A percentile compares a stretch with the other conserved stretches of the same genome.
Conservation (phyloP, 2,113 vertebrate species). For the Hippocampus zosterae region DNA sequence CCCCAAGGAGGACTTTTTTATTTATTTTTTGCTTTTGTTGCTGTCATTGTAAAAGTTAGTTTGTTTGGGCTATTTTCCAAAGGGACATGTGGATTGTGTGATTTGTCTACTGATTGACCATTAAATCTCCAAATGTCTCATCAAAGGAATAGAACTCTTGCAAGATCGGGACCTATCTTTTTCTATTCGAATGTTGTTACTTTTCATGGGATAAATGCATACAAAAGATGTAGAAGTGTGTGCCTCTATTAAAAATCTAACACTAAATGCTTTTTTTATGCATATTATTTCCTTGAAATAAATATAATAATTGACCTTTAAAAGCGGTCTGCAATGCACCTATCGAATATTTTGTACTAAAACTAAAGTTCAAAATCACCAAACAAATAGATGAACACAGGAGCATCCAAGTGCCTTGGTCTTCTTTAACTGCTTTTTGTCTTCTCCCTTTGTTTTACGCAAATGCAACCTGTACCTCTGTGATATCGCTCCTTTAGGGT, state of each 20-base stretch:
- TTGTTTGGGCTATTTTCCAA: slow-evolving; percentile 68
- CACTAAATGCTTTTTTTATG: slow-evolving; percentile 1
- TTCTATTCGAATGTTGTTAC: slow-evolving; percentile 17
- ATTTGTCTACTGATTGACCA: slow-evolving; percentile 68
- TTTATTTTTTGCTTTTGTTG: slow-evolving; percentile 67
- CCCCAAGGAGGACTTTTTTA: slow-evolving; percentile 51
- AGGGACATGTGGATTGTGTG: slow-evolving; percentile 65
- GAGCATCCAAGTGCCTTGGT: slow-evolving; percentile 6
- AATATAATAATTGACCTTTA: slow-evolving; percentile 1
- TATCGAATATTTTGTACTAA: slow-evolving; percentile 8
- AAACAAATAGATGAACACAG: slow-evolving; percentile 28
- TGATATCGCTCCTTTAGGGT: slow-evolving; percentile 74
- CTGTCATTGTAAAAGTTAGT: slow-evolving; percentile 71
- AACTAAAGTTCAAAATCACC: slow-evolving; percentile 7
- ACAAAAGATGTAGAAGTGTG: slow-evolving; percentile 6
- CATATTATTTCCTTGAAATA: neutral
- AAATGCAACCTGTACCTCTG: slow-evolving; percentile 45
- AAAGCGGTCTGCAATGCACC: slow-evolving; percentile 11
- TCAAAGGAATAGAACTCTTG: slow-evolving; percentile 50
- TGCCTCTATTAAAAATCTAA: neutral
- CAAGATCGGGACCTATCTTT: slow-evolving; percentile 29
- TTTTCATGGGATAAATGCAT: slow-evolving; percentile 28
- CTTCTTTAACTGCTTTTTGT: slow-evolving; percentile 65
- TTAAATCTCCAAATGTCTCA: slow-evolving; percentile 61
- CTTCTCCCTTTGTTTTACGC: slow-evolving; percentile 58